Conservation (phyloP, 2,888 invertebrate species). For the Andrena camellia region DNA sequence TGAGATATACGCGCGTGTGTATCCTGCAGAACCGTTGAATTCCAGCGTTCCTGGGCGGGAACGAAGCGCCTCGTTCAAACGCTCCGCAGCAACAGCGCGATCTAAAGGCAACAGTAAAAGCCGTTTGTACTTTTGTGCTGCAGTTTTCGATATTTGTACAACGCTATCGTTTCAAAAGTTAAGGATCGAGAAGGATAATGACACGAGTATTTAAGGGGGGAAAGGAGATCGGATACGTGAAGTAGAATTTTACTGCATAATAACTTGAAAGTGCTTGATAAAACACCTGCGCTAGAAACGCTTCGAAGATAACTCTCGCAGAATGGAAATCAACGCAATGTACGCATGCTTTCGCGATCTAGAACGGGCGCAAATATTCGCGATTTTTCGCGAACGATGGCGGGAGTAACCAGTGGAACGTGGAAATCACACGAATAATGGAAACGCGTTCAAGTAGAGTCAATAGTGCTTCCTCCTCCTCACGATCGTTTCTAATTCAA, state of each 20-base stretch:
- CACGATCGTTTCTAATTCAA: constrained; percentile 23
- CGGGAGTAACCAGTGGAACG: not conserved
- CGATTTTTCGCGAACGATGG: not conserved
- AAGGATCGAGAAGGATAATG: too few species aligned
- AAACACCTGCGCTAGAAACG: not conserved
- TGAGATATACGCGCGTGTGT: not conserved
- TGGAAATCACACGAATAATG: constrained; percentile 9
- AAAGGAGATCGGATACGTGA: too few species aligned
- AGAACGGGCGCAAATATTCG: not conserved
- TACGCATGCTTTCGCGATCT: not conserved
- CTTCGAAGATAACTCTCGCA: not conserved
- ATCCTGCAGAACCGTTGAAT: not conserved
- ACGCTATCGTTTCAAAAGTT: too few species aligned
- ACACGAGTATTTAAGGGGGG: too few species aligned
- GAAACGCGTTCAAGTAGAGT: not conserved
- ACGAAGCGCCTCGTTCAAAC: too few species aligned
- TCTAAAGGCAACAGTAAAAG: too few species aligned
- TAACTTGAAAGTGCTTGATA: too few species aligned
- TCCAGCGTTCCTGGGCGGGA: not conserved
- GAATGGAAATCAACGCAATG: constrained; percentile 10
- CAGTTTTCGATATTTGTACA: too few species aligned
- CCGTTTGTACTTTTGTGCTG: too few species aligned
- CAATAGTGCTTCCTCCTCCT: constrained; percentile 1
- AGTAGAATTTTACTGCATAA: too few species aligned
- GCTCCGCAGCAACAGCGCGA: too few species aligned